These are phyloP conservation scores for Zoroaster sp. DNA, from an alignment of 53 echinoderm and acorn worm genomes.

Conservation along the genomic window DNA sequence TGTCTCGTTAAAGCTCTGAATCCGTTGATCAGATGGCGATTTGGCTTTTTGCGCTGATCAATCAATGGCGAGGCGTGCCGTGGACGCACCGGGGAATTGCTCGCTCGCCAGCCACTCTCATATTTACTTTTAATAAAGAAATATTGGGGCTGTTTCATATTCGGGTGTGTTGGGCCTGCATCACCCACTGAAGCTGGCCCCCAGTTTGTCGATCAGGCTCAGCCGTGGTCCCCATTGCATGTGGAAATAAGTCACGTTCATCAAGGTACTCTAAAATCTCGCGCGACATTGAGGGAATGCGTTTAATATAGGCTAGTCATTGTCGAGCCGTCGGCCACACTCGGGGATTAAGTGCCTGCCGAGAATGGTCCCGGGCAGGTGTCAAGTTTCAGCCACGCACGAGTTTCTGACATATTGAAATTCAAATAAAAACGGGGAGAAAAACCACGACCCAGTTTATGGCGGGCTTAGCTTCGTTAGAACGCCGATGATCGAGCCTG, in stretches of 20 bases:
- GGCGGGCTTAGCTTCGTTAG: constrained; percentile 6
- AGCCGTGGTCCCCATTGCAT: background rate
- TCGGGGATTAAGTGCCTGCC: constrained; percentile 58
- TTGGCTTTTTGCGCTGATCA: constrained; percentile 50
- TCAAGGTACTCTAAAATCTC: constrained; percentile 28
- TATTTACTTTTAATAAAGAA: constrained; percentile 68
- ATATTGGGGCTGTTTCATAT: constrained; percentile 40
- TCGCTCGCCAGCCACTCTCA: constrained; percentile 41
- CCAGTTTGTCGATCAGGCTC: constrained; percentile 7
- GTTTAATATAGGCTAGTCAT: constrained; percentile 60
- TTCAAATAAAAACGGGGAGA: constrained; percentile 49
- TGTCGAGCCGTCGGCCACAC: constrained; percentile 1
- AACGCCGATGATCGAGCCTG: background rate
- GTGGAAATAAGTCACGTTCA: constrained; percentile 55
- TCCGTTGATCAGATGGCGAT: constrained; percentile 52
- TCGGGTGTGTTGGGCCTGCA: background rate
- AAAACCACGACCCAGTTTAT: constrained; percentile 23
- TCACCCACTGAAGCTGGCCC: background rate
- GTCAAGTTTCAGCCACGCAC: constrained; percentile 38
- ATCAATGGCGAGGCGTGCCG: constrained; percentile 44
- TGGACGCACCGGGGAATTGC: constrained; percentile 37
- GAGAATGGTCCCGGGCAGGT: constrained; percentile 20
- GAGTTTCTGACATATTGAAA: constrained; percentile 63
- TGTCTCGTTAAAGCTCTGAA: constrained; percentile 40
- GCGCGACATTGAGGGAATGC: constrained; percentile 57